Percentiles rank a stretch among this genome's conserved stretches.
phyloP scores from a whole-genome alignment of 1,140 invertebrate species.

The Bilobella aurantiaca region DNA sequence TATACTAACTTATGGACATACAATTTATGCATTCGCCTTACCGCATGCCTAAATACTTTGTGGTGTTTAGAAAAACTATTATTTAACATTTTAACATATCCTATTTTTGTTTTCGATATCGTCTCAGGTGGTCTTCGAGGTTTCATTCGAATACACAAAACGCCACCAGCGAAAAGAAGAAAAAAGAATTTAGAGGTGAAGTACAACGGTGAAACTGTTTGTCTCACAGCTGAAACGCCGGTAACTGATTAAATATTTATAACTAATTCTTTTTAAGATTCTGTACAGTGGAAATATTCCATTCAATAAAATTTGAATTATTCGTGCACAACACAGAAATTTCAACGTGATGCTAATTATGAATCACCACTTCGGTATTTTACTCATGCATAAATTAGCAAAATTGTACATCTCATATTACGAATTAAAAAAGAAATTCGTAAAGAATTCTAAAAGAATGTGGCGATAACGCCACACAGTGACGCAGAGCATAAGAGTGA shows the following conservation, averaged over 20 bases:
- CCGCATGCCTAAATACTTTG: background rate
- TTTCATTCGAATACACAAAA: constrained; percentile 48
- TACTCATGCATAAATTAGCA: too few species aligned
- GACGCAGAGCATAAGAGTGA: too few species aligned
- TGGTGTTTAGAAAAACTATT: background rate
- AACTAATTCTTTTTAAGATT: constrained; percentile 23
- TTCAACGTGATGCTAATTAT: too few species aligned
- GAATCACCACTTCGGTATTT: too few species aligned
- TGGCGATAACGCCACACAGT: too few species aligned
- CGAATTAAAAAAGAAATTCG: too few species aligned
- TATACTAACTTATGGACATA: too few species aligned
- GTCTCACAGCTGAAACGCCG: constrained; percentile 29
- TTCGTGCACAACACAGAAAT: background rate
- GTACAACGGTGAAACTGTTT: constrained; percentile 34
- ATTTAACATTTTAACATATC: background rate
- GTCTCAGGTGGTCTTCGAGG: constrained; percentile 45
- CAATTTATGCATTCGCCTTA: too few species aligned
- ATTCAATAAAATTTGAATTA: background rate
- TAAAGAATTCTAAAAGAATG: too few species aligned
- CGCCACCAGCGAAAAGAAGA: constrained; percentile 45
- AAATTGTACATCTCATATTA: too few species aligned
- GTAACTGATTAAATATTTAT: constrained; percentile 34
- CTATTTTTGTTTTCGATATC: constrained; percentile 36
- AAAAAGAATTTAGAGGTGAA: constrained; percentile 37
- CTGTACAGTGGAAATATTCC: background rate